Conservation (phyloP, 2,888 invertebrate species). For the Eretmocerus hayati region DNA sequence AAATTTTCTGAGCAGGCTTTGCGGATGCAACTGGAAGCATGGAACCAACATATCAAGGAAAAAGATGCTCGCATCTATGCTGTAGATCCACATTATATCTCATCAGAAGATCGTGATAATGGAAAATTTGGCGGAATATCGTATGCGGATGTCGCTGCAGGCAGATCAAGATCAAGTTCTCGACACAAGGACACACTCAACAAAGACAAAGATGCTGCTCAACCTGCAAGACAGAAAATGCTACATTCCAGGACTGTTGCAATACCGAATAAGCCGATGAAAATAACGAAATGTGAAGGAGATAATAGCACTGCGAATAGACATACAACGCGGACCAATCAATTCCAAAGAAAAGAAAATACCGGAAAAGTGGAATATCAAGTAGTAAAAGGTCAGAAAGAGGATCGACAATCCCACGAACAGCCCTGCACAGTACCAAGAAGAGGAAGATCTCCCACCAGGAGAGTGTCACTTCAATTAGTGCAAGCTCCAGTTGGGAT, state of each 20-base stretch:
- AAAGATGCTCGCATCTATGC: conserved; percentile 65
- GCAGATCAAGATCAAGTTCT: conserved; percentile 49
- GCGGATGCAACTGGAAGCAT: conserved; percentile 58
- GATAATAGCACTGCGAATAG: conserved; percentile 1
- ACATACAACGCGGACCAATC: not conserved
- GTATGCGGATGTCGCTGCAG: conserved; percentile 68
- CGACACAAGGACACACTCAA: conserved; percentile 38
- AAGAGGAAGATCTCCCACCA: conserved; percentile 51
- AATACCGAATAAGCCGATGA: not conserved
- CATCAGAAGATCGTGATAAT: conserved; percentile 46
- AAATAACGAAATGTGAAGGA: too few relatives aligned
- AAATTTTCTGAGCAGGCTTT: conserved; percentile 57
- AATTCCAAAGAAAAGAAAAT: conserved; percentile 2
- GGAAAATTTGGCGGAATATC: conserved; percentile 32
- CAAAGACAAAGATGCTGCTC: not conserved
- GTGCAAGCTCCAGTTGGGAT: not conserved
- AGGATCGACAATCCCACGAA: conserved; percentile 10
- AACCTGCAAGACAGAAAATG: not conserved
- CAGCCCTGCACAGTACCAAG: conserved; percentile 40
- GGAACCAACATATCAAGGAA: conserved; percentile 64
- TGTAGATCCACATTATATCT: conserved; percentile 68
- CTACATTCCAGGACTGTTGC: not conserved
- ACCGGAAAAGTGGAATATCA: conserved; percentile 1
- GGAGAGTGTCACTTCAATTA: conserved; percentile 26
- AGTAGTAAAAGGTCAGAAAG: conserved; percentile 13